Evolutionary conservation across 2,113 vertebrate genomes (phyloP).

Genomic region (Xiphias gladius): DNA sequence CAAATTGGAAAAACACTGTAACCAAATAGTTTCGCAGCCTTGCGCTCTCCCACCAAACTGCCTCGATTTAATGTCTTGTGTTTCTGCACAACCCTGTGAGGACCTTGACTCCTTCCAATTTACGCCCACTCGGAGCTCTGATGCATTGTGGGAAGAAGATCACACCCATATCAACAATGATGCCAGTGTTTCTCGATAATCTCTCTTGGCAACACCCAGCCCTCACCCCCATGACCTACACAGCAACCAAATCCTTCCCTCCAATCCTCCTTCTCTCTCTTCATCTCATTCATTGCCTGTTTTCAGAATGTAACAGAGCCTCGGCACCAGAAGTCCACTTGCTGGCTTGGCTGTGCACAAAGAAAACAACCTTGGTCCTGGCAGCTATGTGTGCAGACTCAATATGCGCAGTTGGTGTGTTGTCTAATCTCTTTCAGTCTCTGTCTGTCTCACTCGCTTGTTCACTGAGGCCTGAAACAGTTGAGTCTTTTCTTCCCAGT

Average conservation of each 20-base stretch:
- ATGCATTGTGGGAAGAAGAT: slow-evolving; percentile 83
- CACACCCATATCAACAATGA: slow-evolving; percentile 83
- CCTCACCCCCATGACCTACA: slow-evolving; percentile 73
- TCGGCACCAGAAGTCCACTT: slow-evolving; percentile 71
- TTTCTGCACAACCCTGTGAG: slow-evolving; percentile 79
- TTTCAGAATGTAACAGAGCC: slow-evolving; percentile 67
- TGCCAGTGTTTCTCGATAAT: slow-evolving; percentile 82
- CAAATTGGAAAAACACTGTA: slow-evolving; percentile 72
- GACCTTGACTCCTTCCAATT: slow-evolving; percentile 76
- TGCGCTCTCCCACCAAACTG: slow-evolving; percentile 45
- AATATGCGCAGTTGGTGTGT: slow-evolving; percentile 71
- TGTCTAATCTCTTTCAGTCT: slow-evolving; percentile 83
- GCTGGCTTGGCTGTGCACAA: slow-evolving; percentile 73
- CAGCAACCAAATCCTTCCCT: slow-evolving; percentile 78
- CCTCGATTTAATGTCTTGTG: slow-evolving; percentile 75
- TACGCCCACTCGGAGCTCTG: slow-evolving; percentile 74
- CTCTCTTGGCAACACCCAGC: slow-evolving; percentile 79
- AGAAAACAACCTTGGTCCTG: slow-evolving; percentile 79
- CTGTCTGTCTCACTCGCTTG: slow-evolving; percentile 72
- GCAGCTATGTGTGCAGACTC: slow-evolving; percentile 76
- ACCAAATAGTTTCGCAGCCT: slow-evolving; percentile 55
- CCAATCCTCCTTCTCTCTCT: slow-evolving; percentile 66
- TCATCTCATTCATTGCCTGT: slow-evolving; percentile 55
- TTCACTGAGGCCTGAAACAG: slow-evolving; percentile 78
- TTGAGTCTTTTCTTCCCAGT: slow-evolving; percentile 77